Conservation (phyloP, 2,888 invertebrate species). For the Thera britannica region DNA sequence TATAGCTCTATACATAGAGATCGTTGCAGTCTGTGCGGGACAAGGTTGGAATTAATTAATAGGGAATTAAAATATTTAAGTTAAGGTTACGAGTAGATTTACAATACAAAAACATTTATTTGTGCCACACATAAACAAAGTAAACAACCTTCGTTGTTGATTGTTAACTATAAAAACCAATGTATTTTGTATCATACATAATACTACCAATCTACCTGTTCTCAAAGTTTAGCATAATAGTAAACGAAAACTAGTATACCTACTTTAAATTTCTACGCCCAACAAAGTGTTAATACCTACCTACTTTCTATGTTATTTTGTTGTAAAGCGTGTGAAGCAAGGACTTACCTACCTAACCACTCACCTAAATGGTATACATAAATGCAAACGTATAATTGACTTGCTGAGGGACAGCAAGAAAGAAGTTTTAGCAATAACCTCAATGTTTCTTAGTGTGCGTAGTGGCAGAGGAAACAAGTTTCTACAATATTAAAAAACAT, state of each 20-base stretch:
- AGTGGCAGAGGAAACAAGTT: slow-evolving; percentile 20
- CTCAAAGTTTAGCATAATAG: too few species aligned
- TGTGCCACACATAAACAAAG: too few species aligned
- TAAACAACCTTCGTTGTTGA: too few species aligned
- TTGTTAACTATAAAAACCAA: too few species aligned
- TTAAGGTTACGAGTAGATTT: background rate
- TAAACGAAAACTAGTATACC: too few species aligned
- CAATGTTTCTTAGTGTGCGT: slow-evolving; percentile 17
- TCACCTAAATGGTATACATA: background rate
- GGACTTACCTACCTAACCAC: background rate
- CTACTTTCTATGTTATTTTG: background rate
- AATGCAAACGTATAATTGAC: slow-evolving; percentile 7
- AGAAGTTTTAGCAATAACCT: slow-evolving; percentile 15
- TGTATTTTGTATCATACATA: too few species aligned
- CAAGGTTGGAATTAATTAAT: background rate
- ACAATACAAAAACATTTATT: background rate
- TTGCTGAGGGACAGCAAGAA: slow-evolving; percentile 25
- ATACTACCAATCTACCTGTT: too few species aligned
- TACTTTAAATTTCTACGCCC: too few species aligned
- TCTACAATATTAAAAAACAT: slow-evolving; percentile 13
- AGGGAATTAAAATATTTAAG: background rate
- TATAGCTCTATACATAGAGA: background rate
- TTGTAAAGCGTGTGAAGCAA: background rate
- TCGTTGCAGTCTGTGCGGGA: background rate
- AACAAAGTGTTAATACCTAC: too few species aligned